A percentile compares a stretch with the other conserved stretches of the same genome.
phyloP scores from a whole-genome alignment of 2,797 vertebrate species.

The Sebastes paucispinis region DNA sequence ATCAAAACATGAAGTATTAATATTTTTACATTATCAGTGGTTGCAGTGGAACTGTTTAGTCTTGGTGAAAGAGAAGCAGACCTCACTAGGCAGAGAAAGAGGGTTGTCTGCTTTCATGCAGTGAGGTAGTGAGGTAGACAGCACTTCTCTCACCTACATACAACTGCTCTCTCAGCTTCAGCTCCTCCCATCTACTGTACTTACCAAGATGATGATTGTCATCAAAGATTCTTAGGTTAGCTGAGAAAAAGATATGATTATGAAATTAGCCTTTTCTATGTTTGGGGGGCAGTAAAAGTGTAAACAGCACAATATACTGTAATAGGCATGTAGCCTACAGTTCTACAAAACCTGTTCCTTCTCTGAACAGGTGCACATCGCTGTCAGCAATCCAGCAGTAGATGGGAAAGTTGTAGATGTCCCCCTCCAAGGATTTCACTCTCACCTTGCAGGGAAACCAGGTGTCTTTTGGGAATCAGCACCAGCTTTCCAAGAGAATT shows the following conservation, averaged over 20 bases:
- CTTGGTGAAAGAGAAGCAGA: constrained; percentile 31
- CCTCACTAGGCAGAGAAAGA: constrained; percentile 1
- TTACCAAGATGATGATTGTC: constrained; percentile 21
- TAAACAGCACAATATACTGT: neutral
- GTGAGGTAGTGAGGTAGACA: constrained; percentile 2
- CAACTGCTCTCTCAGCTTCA: constrained; percentile 9
- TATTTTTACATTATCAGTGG: neutral
- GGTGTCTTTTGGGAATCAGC: constrained; percentile 29
- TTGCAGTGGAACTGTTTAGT: constrained; percentile 9
- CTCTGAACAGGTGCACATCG: constrained; percentile 32
- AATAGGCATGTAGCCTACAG: no score
- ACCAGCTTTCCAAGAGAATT: constrained; percentile 18
- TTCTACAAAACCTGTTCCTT: constrained; percentile 11
- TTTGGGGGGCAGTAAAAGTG: neutral
- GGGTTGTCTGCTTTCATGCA: constrained; percentile 1
- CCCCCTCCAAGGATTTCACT: constrained; percentile 24
- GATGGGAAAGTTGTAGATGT: constrained; percentile 23
- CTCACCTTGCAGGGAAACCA: constrained; percentile 33
- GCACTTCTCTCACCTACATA: constrained; percentile 1
- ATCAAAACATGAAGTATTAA: neutral
- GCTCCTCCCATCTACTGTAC: constrained; percentile 7
- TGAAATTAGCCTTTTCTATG: neutral
- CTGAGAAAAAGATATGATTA: neutral
- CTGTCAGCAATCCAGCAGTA: constrained; percentile 20
- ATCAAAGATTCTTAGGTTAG: constrained; percentile 8